Percentiles rank a stretch among this genome's conserved stretches.
phyloP scores from a whole-genome alignment of 2,797 vertebrate genomes.

The Halcyon chelicuti region DNA sequence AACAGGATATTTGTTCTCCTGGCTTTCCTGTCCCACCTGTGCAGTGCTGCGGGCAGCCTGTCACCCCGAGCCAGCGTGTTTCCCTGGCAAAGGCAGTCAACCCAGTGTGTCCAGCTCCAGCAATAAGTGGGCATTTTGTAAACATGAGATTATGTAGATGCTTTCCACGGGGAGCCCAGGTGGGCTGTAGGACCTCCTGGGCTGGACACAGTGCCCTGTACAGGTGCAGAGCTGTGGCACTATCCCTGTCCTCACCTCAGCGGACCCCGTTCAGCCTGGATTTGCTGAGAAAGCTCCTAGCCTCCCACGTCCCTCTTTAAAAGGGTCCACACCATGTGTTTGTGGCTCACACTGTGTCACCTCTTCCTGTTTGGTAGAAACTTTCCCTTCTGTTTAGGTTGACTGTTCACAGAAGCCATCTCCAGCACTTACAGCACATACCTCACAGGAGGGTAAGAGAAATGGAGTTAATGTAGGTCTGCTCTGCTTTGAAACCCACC shows the following conservation, averaged over 20 bases:
- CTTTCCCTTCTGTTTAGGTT: neutral
- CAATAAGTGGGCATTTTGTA: neutral
- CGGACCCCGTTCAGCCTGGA: neutral
- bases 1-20: slow-evolving; percentile 38
- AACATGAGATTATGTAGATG: neutral
- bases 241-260: no score
- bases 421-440: neutral
- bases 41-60: neutral
- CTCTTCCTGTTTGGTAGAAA: neutral
- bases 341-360: neutral
- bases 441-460: neutral
- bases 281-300: neutral
- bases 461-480: accelerated
- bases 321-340: neutral
- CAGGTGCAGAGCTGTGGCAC: neutral
- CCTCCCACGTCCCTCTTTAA: neutral
- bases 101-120: neutral
- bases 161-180: neutral
- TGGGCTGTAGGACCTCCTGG: neutral
- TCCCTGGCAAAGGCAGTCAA: neutral
- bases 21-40: neutral
- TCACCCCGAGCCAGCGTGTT: accelerated
- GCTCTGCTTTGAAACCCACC: neutral
- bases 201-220: neutral
- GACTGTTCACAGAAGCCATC: neutral